phyloP scores from a whole-genome alignment of 2,113 vertebrate species.

The Embiotoca jacksoni region DNA sequence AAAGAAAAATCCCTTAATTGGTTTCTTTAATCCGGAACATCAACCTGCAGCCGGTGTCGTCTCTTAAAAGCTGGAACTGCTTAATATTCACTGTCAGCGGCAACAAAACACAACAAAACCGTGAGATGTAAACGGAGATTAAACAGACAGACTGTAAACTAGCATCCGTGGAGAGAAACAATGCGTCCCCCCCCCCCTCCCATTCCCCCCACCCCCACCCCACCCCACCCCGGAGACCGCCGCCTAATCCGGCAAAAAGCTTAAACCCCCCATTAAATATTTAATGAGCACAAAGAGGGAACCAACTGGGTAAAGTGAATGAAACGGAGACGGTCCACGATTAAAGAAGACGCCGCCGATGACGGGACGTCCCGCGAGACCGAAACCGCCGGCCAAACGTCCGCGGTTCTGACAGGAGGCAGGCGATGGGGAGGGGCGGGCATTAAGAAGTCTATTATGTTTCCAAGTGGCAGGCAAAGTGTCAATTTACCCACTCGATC shows the following conservation, averaged over 20 bases:
- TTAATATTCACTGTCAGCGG: no score
- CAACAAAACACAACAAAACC: no score
- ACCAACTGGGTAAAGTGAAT: constrained; percentile 12
- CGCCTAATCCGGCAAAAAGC: constrained; percentile 53
- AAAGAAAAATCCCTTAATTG: no score
- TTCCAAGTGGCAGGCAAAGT: no score
- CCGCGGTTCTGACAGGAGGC: no score
- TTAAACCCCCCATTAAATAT: constrained; percentile 72
- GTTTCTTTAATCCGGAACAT: no score
- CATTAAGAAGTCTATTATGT: background rate
- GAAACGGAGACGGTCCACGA: constrained; percentile 19
- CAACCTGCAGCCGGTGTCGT: no score
- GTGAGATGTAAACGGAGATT: constrained; percentile 27
- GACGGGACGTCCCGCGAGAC: constrained; percentile 3
- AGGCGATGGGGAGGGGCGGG: background rate
- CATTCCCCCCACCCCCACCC: constrained; percentile 7
- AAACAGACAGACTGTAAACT: constrained; percentile 51
- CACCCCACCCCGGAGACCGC: constrained; percentile 44
- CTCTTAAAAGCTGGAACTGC: no score
- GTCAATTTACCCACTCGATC: no score
- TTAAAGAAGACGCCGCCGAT: background rate
- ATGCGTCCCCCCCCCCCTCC: constrained; percentile 13
- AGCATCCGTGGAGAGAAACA: constrained; percentile 40
- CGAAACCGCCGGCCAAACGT: background rate
- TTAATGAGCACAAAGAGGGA: constrained; percentile 72